Percentiles rank a stretch among this genome's conserved stretches.
Evolutionary conservation across 2,797 vertebrate genomes (phyloP).

Genomic region (Yasuhikotakia modesta): DNA sequence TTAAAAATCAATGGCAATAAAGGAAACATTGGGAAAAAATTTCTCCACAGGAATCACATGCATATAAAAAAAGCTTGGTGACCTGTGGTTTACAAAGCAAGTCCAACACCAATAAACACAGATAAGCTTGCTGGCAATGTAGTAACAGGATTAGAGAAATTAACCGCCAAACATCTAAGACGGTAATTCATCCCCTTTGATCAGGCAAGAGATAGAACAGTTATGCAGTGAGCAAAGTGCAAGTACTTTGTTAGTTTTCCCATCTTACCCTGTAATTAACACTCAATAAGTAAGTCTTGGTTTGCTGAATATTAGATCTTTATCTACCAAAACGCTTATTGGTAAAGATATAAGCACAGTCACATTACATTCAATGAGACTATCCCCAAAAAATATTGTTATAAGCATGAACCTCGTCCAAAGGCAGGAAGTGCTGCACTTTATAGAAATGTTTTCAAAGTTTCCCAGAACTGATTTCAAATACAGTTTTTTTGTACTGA

Average conservation of each 20-base stretch:
- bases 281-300: no score
- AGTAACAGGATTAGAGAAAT: slow-evolving; percentile 42
- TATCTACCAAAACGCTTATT: no score
- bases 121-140: slow-evolving; percentile 63
- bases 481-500: no score
- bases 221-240: slow-evolving; percentile 67
- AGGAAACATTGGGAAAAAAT: not conserved
- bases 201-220: slow-evolving; percentile 29
- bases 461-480: no score
- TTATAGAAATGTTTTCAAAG: no score
- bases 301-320: no score
- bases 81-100: slow-evolving; percentile 68
- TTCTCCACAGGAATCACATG: not conserved
- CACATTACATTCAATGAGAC: no score
- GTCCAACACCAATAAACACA: slow-evolving; percentile 65
- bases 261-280: slow-evolving; percentile 54
- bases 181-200: slow-evolving; percentile 6
- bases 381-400: no score
- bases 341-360: no score
- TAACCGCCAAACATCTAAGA: slow-evolving; percentile 54
- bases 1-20: slow-evolving; percentile 2
- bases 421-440: no score
- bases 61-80: slow-evolving; percentile 18
- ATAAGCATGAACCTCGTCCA: no score
- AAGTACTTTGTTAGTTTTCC: slow-evolving; percentile 68